Percentiles rank a stretch among this genome's conserved stretches.
These are phyloP conservation scores for Cephus sareptanus DNA, from an alignment of 2,888 invertebrate genomes.

Conservation along the genomic window DNA sequence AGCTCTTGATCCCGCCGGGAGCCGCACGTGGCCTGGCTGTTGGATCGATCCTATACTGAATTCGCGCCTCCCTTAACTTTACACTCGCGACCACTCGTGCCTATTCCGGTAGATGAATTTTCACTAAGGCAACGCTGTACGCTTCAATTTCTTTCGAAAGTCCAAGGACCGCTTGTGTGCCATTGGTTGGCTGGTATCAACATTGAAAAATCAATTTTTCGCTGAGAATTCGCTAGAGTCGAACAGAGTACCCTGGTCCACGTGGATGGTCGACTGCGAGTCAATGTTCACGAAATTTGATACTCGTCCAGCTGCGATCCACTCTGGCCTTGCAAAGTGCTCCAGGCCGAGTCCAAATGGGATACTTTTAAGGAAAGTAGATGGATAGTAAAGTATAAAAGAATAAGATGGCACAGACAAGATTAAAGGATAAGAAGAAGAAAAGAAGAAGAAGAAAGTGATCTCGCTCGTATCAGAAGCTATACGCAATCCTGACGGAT, in stretches of 20 bases:
- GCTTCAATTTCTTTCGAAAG: background rate
- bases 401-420: background rate
- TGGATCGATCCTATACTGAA: background rate
- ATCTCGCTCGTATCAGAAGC: background rate
- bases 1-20: constrained; percentile 5
- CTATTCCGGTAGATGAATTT: background rate
- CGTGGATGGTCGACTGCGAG: background rate
- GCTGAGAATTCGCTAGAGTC: background rate
- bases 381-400: background rate
- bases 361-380: background rate
- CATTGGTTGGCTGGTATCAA: background rate
- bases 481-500: background rate
- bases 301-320: background rate
- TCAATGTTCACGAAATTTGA: background rate
- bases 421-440: background rate
- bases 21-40: background rate
- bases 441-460: background rate
- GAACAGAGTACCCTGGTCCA: background rate
- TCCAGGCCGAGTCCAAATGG: background rate
- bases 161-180: background rate
- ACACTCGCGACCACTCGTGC: background rate
- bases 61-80: background rate
- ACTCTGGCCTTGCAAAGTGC: background rate
- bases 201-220: background rate
- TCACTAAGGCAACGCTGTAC: background rate